Conservation (phyloP, 23 tunicate genomes). For the Styela clava region DNA sequence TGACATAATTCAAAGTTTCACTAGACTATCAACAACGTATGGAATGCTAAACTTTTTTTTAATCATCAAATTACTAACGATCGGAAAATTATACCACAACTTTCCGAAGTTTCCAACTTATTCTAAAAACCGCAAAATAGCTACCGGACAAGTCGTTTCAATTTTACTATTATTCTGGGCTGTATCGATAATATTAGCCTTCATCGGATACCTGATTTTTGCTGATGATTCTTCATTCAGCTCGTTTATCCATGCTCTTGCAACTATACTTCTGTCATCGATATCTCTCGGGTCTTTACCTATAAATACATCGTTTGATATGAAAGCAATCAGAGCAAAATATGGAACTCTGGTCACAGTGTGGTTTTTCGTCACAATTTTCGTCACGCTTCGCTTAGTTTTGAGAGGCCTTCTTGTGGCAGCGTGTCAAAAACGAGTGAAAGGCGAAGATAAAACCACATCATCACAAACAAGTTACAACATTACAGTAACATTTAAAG, state of each 20-base stretch:
- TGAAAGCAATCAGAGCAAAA: background rate
- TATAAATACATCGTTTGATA: background rate
- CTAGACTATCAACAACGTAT: background rate
- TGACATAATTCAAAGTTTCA: background rate
- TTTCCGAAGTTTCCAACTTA: background rate
- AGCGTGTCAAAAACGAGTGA: background rate
- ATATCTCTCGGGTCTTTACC: slow-evolving; percentile 2
- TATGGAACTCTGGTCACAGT: slow-evolving; percentile 19
- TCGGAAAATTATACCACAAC: slow-evolving; percentile 1
- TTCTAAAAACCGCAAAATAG: background rate
- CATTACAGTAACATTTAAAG: background rate
- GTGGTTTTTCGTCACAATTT: slow-evolving; percentile 4
- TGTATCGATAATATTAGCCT: background rate
- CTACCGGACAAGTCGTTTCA: background rate
- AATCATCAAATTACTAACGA: slow-evolving; percentile 9
- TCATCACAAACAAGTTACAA: background rate
- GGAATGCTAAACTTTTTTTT: slow-evolving; percentile 20
- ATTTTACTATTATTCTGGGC: slow-evolving; percentile 3
- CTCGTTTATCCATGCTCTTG: slow-evolving; percentile 2
- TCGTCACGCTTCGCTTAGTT: slow-evolving; percentile 6
- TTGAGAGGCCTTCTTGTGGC: slow-evolving; percentile 14
- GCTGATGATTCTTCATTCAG: slow-evolving; percentile 3
- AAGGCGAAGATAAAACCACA: background rate
- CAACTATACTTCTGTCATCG: background rate
- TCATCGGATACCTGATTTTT: slow-evolving; percentile 3